Conservation (phyloP, 2,797 vertebrate species). For the Sebastes alutus region DNA sequence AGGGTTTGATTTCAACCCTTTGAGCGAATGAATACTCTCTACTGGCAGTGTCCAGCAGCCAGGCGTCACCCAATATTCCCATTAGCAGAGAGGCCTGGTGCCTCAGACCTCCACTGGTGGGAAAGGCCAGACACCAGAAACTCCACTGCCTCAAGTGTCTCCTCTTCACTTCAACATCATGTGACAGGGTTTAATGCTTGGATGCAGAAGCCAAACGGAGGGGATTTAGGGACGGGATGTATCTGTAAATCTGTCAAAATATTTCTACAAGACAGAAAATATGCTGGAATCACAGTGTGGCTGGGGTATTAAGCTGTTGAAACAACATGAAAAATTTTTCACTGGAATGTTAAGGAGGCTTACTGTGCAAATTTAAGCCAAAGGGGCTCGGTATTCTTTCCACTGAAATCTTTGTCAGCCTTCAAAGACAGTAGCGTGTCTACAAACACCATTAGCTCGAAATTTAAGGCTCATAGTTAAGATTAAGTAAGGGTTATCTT, state of each 20-base stretch:
- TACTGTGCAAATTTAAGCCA: constrained; percentile 74
- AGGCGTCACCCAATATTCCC: constrained; percentile 76
- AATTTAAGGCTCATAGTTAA: constrained; percentile 60
- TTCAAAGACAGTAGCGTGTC: constrained; percentile 60
- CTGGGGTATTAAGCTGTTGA: constrained; percentile 78
- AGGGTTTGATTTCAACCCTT: constrained; percentile 65
- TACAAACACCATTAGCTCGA: constrained; percentile 54
- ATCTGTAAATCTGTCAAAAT: constrained; percentile 82
- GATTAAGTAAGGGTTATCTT: constrained; percentile 40
- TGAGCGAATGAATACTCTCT: constrained; percentile 56
- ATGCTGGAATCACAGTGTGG: constrained; percentile 76
- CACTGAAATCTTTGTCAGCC: constrained; percentile 63
- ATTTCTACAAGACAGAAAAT: constrained; percentile 80
- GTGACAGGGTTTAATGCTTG: constrained; percentile 79
- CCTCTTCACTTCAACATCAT: constrained; percentile 74
- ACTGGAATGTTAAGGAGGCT: constrained; percentile 78
- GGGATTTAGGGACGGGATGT: constrained; percentile 75
- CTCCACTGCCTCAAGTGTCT: constrained; percentile 70
- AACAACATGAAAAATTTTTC: constrained; percentile 76
- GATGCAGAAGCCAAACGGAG: constrained; percentile 75
- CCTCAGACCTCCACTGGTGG: constrained; percentile 71
- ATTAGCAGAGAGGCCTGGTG: constrained; percentile 64
- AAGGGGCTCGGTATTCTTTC: constrained; percentile 55
- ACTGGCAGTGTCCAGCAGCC: constrained; percentile 58
- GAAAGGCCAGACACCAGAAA: constrained; percentile 74